Evolutionary conservation across 2,888 invertebrate species (phyloP).

Genomic region (Hypolimnas misippus): DNA sequence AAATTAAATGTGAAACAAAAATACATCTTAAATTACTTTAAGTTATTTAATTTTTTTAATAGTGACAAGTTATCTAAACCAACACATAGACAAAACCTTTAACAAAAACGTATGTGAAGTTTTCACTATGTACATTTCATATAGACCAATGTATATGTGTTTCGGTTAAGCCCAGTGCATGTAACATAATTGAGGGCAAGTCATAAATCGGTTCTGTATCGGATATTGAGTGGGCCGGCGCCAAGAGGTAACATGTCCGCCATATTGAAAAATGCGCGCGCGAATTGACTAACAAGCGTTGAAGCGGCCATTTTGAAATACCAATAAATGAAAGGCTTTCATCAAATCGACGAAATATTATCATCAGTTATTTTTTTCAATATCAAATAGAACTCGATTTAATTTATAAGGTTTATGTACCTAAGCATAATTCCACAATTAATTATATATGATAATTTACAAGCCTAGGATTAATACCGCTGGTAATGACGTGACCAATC

Average conservation of each 20-base stretch:
- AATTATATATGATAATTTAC: too few species aligned
- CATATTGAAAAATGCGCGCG: slow-evolving; percentile 63
- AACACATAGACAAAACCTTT: not conserved
- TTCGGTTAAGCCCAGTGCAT: slow-evolving; percentile 34
- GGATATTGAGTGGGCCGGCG: slow-evolving; percentile 62
- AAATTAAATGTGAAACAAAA: too few species aligned
- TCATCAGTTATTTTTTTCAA: too few species aligned
- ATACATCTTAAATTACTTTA: too few species aligned
- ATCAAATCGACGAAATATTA: not conserved
- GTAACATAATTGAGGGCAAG: slow-evolving; percentile 50
- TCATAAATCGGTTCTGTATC: slow-evolving; percentile 59
- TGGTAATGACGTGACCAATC: too few species aligned
- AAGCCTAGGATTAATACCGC: too few species aligned
- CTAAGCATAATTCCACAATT: too few species aligned
- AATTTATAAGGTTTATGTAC: too few species aligned
- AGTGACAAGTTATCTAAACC: too few species aligned
- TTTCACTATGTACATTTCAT: slow-evolving; percentile 12
- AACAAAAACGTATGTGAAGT: not conserved
- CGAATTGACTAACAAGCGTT: slow-evolving; percentile 30
- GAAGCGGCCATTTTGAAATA: not conserved
- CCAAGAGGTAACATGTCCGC: slow-evolving; percentile 54
- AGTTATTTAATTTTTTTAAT: too few species aligned
- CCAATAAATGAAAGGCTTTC: not conserved
- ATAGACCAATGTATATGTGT: slow-evolving; percentile 19
- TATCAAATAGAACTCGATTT: too few species aligned